Evolutionary conservation across 2,113 vertebrate genomes (phyloP).

Genomic region (Oncorhynchus tshawytscha): DNA sequence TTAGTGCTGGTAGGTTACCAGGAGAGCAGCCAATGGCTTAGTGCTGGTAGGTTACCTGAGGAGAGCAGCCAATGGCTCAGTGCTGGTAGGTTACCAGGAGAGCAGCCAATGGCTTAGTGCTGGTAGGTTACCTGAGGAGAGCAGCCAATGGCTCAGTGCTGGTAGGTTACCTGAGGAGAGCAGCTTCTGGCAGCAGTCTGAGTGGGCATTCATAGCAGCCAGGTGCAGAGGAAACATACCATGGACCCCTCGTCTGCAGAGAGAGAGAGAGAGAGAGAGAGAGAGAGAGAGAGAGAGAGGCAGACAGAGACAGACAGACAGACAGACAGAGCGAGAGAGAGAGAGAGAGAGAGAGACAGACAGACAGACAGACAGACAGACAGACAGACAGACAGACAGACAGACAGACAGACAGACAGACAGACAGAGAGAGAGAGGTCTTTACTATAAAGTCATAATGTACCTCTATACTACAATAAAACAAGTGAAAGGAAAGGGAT

Average conservation of each 20-base stretch:
- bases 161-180: constrained; percentile 80
- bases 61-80: no score
- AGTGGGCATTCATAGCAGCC: constrained; percentile 90
- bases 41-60: constrained; percentile 28
- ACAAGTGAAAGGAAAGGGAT: no score
- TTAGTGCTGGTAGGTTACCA: constrained; percentile 69
- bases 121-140: constrained; percentile 77
- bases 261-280: constrained; percentile 22
- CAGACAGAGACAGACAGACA: not conserved
- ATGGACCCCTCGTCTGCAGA: constrained; percentile 86
- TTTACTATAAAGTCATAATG: no score
- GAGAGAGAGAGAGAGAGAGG: no score
- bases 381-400: no score
- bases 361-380: no score
- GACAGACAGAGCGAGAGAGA: no score
- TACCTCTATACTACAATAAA: no score
- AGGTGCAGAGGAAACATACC: constrained; percentile 97
- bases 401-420: no score
- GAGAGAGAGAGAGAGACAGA: no score
- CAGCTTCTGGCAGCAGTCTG: constrained; percentile 94
- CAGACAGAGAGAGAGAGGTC: not conserved
- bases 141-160: constrained; percentile 48
- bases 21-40: constrained; percentile 74
- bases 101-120: not conserved
- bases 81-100: no score